Evolutionary conservation across 2,113 vertebrate species (phyloP).

Genomic region (Perccottus glenii): DNA sequence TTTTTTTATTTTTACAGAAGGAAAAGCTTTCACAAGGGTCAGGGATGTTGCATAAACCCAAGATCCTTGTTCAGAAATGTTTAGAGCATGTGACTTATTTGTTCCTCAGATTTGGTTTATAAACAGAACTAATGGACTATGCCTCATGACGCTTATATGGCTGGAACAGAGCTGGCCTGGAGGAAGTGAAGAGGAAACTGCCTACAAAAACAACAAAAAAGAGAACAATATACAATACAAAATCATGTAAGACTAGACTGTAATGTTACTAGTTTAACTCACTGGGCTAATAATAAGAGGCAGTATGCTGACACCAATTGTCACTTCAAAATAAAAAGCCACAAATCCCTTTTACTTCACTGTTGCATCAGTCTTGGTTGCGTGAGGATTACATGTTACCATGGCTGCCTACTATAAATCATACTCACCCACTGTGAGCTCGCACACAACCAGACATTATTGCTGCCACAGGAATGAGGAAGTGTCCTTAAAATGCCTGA

Average conservation of each 20-base stretch:
- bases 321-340: slow-evolving; percentile 58
- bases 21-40: slow-evolving; percentile 61
- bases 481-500: slow-evolving; percentile 48
- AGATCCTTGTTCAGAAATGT: slow-evolving; percentile 53
- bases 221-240: slow-evolving; percentile 40
- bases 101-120: slow-evolving; percentile 35
- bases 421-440: slow-evolving; percentile 24
- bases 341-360: slow-evolving; percentile 59
- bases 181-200: slow-evolving; percentile 27
- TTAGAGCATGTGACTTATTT: slow-evolving; percentile 70
- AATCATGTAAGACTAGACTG: slow-evolving; percentile 31
- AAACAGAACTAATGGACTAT: slow-evolving; percentile 30
- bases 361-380: slow-evolving; percentile 70
- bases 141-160: slow-evolving; percentile 22
- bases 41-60: slow-evolving; percentile 62
- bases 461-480: slow-evolving; percentile 54
- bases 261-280: neutral
- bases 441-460: slow-evolving; percentile 55
- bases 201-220: slow-evolving; percentile 26
- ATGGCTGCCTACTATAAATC: slow-evolving; percentile 46
- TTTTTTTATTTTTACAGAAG: slow-evolving; percentile 72
- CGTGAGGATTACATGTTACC: slow-evolving; percentile 59
- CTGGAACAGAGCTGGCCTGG: slow-evolving; percentile 3
- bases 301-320: slow-evolving; percentile 46
- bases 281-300: slow-evolving; percentile 13